phyloP scores from a whole-genome alignment of 2,113 vertebrate species.

The Helogale parvula region DNA sequence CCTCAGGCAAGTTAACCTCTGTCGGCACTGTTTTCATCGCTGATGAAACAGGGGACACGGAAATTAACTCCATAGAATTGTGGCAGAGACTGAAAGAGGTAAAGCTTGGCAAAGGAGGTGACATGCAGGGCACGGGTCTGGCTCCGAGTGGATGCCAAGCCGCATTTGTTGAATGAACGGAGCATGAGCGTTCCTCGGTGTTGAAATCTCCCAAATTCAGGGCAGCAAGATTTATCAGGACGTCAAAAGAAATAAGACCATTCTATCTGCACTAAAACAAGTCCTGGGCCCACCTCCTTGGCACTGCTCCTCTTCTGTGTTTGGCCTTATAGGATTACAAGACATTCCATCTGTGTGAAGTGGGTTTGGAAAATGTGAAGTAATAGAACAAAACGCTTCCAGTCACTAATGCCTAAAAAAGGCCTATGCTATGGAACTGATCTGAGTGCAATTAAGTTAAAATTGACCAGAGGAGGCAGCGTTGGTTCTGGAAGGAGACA shows the following conservation, averaged over 20 bases:
- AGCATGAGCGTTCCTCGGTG: not conserved
- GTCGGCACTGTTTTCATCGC: not conserved
- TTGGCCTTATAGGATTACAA: conserved; percentile 59
- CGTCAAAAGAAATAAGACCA: not conserved
- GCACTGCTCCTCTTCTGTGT: conserved; percentile 12
- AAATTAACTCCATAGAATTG: not conserved
- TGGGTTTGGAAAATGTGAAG: conserved; percentile 72
- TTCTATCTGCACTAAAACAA: not conserved
- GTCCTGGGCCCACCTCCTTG: not conserved
- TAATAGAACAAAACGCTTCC: conserved; percentile 61
- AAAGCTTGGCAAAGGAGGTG: not conserved
- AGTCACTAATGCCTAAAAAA: conserved; percentile 50
- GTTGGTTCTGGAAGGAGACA: not conserved
- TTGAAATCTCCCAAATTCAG: not conserved
- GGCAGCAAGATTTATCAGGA: not conserved
- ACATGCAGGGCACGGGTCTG: not conserved
- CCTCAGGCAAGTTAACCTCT: not conserved
- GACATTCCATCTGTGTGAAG: conserved; percentile 70
- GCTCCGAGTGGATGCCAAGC: not conserved
- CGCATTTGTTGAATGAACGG: not conserved
- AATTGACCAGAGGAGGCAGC: not conserved
- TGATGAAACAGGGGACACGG: not conserved
- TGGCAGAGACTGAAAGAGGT: not conserved
- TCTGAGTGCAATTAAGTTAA: not conserved
- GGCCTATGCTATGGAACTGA: conserved; percentile 13